These are phyloP conservation scores for Eulithis prunata DNA, from an alignment of 2,888 invertebrate species.

Conservation along the genomic window DNA sequence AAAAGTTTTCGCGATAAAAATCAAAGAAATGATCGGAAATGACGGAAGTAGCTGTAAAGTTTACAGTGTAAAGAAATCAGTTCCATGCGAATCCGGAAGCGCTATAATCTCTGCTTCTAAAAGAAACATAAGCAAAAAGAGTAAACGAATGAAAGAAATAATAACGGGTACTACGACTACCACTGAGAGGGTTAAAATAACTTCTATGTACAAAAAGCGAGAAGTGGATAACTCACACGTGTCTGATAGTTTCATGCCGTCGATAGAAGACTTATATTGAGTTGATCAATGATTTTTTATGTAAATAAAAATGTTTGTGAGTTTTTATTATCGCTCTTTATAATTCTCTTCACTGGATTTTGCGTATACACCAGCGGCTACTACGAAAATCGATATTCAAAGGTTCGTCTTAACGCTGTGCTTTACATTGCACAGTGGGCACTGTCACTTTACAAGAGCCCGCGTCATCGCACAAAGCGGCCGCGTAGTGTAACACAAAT, in stretches of 20 bases:
- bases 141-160: constrained; percentile 49
- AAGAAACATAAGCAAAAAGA: constrained; percentile 53
- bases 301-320: too few relatives aligned
- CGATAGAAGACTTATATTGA: constrained; percentile 58
- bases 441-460: too few relatives aligned
- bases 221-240: constrained; percentile 58
- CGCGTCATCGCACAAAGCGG: too few relatives aligned
- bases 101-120: constrained; percentile 50
- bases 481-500: too few relatives aligned
- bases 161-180: constrained; percentile 13
- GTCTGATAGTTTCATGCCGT: constrained; percentile 63
- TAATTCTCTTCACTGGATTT: neutral
- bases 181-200: constrained; percentile 20
- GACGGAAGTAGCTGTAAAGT: constrained; percentile 53
- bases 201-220: constrained; percentile 54
- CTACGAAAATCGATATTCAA: too few relatives aligned
- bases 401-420: too few relatives aligned
- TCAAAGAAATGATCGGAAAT: constrained; percentile 54
- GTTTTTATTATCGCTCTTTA: neutral
- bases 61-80: constrained; percentile 61
- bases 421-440: too few relatives aligned
- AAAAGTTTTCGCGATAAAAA: constrained; percentile 63
- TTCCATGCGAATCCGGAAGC: constrained; percentile 58
- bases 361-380: neutral
- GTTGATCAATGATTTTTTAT: constrained; percentile 26